Conservation (phyloP, 2,797 vertebrate genomes). For the Myotis planiceps region DNA sequence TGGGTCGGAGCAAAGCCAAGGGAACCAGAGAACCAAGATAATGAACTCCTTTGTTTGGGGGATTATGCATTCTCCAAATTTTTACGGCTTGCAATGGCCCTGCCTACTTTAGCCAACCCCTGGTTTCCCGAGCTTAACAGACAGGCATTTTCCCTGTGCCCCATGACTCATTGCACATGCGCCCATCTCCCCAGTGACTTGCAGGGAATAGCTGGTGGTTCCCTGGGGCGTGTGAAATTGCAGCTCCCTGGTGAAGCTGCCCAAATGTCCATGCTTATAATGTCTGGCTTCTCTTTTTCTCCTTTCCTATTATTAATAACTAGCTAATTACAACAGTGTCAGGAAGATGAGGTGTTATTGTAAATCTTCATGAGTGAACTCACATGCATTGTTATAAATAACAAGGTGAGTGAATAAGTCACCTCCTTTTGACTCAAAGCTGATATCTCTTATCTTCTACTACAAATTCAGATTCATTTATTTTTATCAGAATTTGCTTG, state of each 20-base stretch:
- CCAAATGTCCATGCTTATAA: not conserved
- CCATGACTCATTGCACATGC: not conserved
- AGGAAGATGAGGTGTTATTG: not conserved
- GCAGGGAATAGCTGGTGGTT: not conserved
- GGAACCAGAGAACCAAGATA: not conserved
- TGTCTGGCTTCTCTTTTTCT: not conserved
- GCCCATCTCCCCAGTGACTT: not conserved
- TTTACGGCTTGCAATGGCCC: not conserved
- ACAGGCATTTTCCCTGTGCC: not conserved
- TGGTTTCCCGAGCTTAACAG: not conserved
- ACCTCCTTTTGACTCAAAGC: not conserved
- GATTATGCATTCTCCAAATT: not conserved
- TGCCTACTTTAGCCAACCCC: not conserved
- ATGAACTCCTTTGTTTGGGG: not conserved
- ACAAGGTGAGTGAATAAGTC: not conserved
- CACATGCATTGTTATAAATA: not conserved
- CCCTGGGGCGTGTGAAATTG: not conserved
- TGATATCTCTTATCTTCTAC: not conserved
- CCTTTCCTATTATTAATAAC: not conserved
- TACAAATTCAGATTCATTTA: conserved; percentile 34
- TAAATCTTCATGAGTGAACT: conserved; percentile 11
- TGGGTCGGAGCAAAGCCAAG: not conserved
- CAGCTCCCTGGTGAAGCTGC: not conserved
- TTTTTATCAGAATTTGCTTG: conserved; percentile 49
- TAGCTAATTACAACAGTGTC: not conserved